These are phyloP conservation scores for Anseranas semipalmata DNA, from an alignment of 2,113 vertebrate species.

Conservation along the genomic window DNA sequence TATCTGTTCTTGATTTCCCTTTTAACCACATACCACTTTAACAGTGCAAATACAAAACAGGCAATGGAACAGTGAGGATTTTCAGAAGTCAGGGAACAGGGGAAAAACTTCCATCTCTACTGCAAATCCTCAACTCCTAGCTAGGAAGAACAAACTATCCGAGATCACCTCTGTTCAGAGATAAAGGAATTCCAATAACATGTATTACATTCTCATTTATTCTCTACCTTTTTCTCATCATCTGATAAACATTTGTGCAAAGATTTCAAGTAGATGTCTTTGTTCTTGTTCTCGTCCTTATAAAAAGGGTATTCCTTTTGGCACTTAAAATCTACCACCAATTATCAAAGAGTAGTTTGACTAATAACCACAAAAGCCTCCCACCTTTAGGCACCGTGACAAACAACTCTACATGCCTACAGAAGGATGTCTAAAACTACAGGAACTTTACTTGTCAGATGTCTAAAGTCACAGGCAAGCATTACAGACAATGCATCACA, in stretches of 20 bases:
- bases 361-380: not conserved
- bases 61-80: not conserved
- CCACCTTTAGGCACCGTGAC: not conserved
- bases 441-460: not conserved
- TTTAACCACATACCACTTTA: not conserved
- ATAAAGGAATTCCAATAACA: not conserved
- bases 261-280: not conserved
- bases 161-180: not conserved
- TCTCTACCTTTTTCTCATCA: not conserved
- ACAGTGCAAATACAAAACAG: not conserved
- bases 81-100: not conserved
- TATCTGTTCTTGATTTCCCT: not conserved
- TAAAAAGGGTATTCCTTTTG: not conserved
- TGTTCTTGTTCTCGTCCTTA: not conserved
- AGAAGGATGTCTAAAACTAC: not conserved
- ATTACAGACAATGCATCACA: not conserved
- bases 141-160: not conserved
- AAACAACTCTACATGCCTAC: not conserved
- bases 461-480: not conserved
- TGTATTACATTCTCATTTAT: not conserved
- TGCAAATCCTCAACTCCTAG: not conserved
- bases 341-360: not conserved
- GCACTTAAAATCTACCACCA: rapidly evolving
- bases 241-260: not conserved
- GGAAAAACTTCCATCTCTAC: not conserved